Conservation (phyloP, 1,140 invertebrate species). For the Drosophila teissieri region DNA sequence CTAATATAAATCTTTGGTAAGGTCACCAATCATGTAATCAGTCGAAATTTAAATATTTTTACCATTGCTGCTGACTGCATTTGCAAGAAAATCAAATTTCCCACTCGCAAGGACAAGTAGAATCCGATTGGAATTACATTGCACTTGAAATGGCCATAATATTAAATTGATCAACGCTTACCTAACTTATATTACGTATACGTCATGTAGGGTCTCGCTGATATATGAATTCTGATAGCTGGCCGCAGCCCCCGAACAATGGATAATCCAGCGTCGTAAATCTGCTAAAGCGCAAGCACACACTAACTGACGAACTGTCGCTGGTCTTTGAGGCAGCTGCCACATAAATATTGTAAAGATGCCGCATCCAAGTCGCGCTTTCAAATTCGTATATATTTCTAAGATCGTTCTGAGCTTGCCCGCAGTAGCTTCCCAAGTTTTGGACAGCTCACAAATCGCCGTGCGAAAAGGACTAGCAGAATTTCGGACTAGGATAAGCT, state of each 20-base stretch:
- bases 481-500: not conserved
- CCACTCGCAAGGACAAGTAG: conserved; percentile 51
- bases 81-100: conserved; percentile 39
- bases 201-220: conserved; percentile 39
- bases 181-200: conserved; percentile 74
- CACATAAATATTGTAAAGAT: conserved; percentile 80
- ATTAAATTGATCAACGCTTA: conserved; percentile 67
- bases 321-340: conserved; percentile 49
- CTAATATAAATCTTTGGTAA: conserved; percentile 50
- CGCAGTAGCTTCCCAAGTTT: conserved; percentile 56
- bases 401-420: conserved; percentile 11
- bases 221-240: conserved; percentile 70
- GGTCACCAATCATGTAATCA: conserved; percentile 59
- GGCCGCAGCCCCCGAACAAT: conserved; percentile 58
- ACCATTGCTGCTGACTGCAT: conserved; percentile 39
- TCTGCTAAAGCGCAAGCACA: conserved; percentile 66
- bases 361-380: conserved; percentile 48
- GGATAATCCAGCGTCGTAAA: conserved; percentile 76
- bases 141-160: conserved; percentile 72
- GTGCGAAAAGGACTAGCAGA: conserved; percentile 35
- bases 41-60: conserved; percentile 72
- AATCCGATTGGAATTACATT: conserved; percentile 50
- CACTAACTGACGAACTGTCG: conserved; percentile 66
- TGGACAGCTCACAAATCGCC: conserved; percentile 20
- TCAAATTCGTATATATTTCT: conserved; percentile 62